Evolutionary conservation across 2,888 invertebrate genomes (phyloP), one percentile per base, ranked within the genome.

Genomic region (Melieria picta): DNA sequence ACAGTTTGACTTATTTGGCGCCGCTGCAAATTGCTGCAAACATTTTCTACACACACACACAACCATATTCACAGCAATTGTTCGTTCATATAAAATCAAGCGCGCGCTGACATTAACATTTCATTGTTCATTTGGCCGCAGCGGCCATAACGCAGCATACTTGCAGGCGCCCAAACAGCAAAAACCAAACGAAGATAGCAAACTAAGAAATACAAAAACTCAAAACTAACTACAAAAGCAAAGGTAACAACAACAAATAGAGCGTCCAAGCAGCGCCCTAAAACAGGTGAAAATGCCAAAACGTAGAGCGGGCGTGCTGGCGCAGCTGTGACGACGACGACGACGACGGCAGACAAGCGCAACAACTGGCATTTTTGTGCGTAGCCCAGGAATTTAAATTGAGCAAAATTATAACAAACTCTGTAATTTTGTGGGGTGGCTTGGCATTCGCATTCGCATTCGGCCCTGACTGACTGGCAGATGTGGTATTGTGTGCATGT

Each of bases 91-190:
- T 69, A 69, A 63, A 69, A 63, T 56, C 55, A 52, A 45, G 56
- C 62, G 69, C 63, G 13, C 48, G 43, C 46, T 7, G 63, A 6
- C 69, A 69, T 69, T 69, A 69, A 69, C 55, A 62, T 69, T 69
- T 69, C 69, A 69, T 69, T 69, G 62, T 63, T 69, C 61, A 61
- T 52, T 52, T 58, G 60, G 67, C 50, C 63, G 56, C 69, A 43
- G 47, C 69, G 48, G 46, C 43, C 42, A 46, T 6, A 16, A 63
- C 30, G 42, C 47, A 47, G 66, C 43, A n/a, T 30, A 57, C 42
- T 5, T 11, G 30, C 13, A 10, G 42, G 4, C 42, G 16, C 50
- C 16, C 43, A 2, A 30, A 30, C 30, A 30, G 30, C 30, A 30
- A 52, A 45, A n/a, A 60, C 52, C 13, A 60, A n/a, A 13, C 7